A percentile compares a stretch with the other conserved stretches of the same genome.
These are phyloP conservation scores for Parotocinclus haroldoi DNA, from an alignment of 2,797 vertebrate genomes.

Conservation along the genomic window DNA sequence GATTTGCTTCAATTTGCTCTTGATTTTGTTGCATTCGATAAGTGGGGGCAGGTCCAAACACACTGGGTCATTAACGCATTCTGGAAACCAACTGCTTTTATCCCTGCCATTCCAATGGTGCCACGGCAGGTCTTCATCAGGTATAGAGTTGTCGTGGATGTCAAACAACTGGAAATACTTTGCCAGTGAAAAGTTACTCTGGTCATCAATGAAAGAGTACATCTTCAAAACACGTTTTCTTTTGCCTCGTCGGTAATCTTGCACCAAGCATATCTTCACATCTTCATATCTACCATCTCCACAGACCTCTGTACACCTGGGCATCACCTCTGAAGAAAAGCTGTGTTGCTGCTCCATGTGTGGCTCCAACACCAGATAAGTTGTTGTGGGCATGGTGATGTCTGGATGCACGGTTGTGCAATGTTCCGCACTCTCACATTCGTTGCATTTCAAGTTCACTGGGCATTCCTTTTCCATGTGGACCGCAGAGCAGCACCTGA, in stretches of 20 bases:
- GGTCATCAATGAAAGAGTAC: slow-evolving; percentile 25
- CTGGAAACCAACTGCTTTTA: slow-evolving; percentile 39
- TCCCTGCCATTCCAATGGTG: slow-evolving; percentile 29
- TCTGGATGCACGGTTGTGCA: slow-evolving; percentile 28
- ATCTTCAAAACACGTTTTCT: slow-evolving; percentile 12
- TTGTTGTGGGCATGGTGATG: background rate
- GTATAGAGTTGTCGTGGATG: background rate
- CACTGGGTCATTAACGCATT: slow-evolving; percentile 10
- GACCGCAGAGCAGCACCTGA: slow-evolving; percentile 9
- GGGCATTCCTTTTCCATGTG: slow-evolving; percentile 22
- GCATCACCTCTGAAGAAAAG: background rate
- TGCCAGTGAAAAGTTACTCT: slow-evolving; percentile 28
- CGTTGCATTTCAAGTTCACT: slow-evolving; percentile 1
- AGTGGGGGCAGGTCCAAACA: slow-evolving; percentile 25
- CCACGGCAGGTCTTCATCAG: slow-evolving; percentile 35
- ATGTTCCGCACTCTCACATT: slow-evolving; percentile 17
- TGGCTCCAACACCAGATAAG: background rate
- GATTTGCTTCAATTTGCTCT: slow-evolving; percentile 28
- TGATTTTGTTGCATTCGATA: slow-evolving; percentile 32
- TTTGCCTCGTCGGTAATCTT: slow-evolving; percentile 8
- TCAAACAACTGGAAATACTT: slow-evolving; percentile 9
- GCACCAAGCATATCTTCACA: slow-evolving; percentile 21
- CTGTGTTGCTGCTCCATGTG: background rate
- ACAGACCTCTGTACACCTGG: slow-evolving; percentile 20
- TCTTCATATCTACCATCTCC: slow-evolving; percentile 9